Evolutionary conservation across 2,113 vertebrate genomes (phyloP).

Genomic region (Hemiprocne comata): DNA sequence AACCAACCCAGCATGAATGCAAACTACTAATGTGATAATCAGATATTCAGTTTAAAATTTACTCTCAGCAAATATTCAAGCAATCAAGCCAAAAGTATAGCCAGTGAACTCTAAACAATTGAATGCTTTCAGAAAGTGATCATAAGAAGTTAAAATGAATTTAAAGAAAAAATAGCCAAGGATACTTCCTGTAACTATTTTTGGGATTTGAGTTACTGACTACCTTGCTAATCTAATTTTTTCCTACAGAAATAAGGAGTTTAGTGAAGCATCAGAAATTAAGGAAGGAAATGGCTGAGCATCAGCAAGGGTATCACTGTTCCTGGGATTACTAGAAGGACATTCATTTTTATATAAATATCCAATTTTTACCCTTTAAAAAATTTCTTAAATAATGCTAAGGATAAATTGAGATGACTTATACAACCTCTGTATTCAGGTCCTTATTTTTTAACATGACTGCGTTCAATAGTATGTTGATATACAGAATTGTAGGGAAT

Average conservation of each 20-base stretch:
- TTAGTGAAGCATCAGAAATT: neutral
- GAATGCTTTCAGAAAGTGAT: neutral
- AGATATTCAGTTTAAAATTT: slow-evolving; percentile 48
- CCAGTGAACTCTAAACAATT: neutral
- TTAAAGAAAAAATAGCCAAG: neutral
- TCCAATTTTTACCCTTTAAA: neutral
- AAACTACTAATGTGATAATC: slow-evolving; percentile 52
- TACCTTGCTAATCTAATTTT: neutral
- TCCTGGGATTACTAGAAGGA: neutral
- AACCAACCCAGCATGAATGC: slow-evolving; percentile 44
- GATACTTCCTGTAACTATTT: neutral
- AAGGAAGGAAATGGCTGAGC: neutral
- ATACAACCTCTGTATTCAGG: neutral
- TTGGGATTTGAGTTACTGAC: neutral
- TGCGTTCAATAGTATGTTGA: neutral
- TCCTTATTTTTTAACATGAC: neutral
- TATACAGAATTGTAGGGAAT: neutral
- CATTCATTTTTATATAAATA: neutral
- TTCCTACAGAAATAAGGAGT: neutral
- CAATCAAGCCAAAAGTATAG: slow-evolving; percentile 20
- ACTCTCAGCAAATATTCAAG: slow-evolving; percentile 18
- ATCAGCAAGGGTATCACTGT: neutral
- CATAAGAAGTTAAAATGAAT: neutral
- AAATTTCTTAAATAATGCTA: neutral
- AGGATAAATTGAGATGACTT: neutral